Percentiles rank a stretch among this genome's conserved stretches.
Conservation (phyloP, 2,797 vertebrate species). For the Enteromius viviparus region DNA sequence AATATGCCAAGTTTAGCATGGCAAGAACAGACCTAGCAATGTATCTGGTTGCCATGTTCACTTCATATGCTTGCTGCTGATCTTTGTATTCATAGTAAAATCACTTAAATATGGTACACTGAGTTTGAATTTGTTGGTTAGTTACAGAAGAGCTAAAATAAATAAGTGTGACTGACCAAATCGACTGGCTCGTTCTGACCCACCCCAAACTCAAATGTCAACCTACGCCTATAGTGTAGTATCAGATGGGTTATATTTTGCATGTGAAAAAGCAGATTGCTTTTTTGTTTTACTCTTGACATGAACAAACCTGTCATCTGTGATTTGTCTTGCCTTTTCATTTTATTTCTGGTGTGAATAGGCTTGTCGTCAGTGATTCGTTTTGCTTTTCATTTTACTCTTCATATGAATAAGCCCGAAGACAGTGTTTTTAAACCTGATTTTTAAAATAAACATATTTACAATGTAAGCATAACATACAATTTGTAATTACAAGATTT, state of each 20-base stretch:
- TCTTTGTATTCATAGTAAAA: background rate
- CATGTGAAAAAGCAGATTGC: background rate
- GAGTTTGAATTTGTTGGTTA: background rate
- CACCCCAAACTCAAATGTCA: conserved; percentile 8
- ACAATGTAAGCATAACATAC: conserved; percentile 2
- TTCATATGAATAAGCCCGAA: background rate
- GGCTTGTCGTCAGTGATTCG: conserved; percentile 3
- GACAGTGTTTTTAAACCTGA: background rate
- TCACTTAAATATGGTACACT: background rate
- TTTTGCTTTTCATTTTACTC: conserved; percentile 12
- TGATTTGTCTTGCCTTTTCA: conserved; percentile 57
- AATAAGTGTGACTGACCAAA: conserved; percentile 7
- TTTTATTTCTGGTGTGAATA: conserved; percentile 35
- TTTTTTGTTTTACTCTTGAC: conserved; percentile 20
- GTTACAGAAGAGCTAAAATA: background rate
- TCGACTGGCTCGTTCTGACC: background rate
- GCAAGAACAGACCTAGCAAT: background rate
- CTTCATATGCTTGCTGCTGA: background rate
- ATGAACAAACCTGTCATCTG: conserved; percentile 15
- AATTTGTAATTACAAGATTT: background rate
- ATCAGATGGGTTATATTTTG: conserved; percentile 11
- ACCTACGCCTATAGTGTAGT: background rate
- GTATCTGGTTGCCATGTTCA: background rate
- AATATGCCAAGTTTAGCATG: background rate
- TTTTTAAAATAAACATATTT: background rate